Conservation (phyloP, 2,888 invertebrate genomes). For the Hirtodrosophila duncani region DNA sequence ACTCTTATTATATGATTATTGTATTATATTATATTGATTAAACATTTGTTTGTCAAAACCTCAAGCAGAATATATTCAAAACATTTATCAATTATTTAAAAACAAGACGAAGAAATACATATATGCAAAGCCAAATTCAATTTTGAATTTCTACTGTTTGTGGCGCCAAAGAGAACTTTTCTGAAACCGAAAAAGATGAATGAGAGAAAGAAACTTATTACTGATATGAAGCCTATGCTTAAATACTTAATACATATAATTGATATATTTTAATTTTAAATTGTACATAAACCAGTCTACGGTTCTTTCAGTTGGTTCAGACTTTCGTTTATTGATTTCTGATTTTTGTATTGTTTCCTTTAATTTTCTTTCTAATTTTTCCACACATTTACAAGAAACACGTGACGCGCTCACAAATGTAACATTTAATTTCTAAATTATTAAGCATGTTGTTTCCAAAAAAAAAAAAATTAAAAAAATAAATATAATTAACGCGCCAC, state of each 20-base stretch:
- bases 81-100: conserved; percentile 34
- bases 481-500: too few relatives aligned
- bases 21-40: conserved; percentile 20
- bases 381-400: conserved; percentile 61
- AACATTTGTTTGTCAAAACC: conserved; percentile 24
- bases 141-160: conserved; percentile 79
- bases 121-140: conserved; percentile 46
- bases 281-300: conserved; percentile 41
- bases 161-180: conserved; percentile 85
- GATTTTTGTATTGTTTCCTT: conserved; percentile 10
- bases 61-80: conserved; percentile 41
- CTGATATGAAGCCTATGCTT: conserved; percentile 10
- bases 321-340: conserved; percentile 14
- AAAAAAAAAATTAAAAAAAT: conserved; percentile 52
- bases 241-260: conserved; percentile 16
- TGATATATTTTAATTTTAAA: conserved; percentile 18
- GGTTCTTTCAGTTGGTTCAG: conserved; percentile 23
- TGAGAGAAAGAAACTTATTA: conserved; percentile 23
- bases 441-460: conserved; percentile 63
- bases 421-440: conserved; percentile 47
- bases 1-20: too few relatives aligned
- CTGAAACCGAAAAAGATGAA: conserved; percentile 81
- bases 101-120: conserved; percentile 3
- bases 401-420: conserved; percentile 66
- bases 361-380: conserved; percentile 22